Evolutionary conservation across 1,140 invertebrate species (phyloP).

Genomic region (Drosophila ambigua): DNA sequence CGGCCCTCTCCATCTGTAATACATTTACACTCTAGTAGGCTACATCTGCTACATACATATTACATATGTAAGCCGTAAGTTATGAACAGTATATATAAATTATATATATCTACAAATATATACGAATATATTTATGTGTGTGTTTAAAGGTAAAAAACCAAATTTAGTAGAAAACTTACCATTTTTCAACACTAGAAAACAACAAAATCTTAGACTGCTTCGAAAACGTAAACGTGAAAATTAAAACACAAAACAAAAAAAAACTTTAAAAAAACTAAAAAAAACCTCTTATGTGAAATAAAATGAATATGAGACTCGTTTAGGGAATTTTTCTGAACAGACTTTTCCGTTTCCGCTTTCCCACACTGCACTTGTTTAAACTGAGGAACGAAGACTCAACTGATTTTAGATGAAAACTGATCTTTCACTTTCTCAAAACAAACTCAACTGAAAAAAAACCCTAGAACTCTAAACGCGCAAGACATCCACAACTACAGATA

Average conservation of each 20-base stretch:
- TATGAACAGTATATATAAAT: slow-evolving; percentile 13
- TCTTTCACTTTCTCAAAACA: slow-evolving; percentile 1
- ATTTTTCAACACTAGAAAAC: slow-evolving; percentile 71
- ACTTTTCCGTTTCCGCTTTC: slow-evolving; percentile 49
- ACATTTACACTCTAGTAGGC: slow-evolving; percentile 50
- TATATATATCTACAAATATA: slow-evolving; percentile 7
- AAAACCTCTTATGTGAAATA: slow-evolving; percentile 51
- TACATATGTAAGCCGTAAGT: slow-evolving; percentile 40
- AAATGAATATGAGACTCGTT: slow-evolving; percentile 68
- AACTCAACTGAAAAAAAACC: slow-evolving; percentile 12
- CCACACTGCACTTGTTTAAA: slow-evolving; percentile 52
- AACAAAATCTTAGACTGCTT: slow-evolving; percentile 83
- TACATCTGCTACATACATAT: slow-evolving; percentile 39
- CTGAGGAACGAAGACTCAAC: slow-evolving; percentile 40
- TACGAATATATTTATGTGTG: slow-evolving; percentile 57
- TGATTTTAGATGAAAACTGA: slow-evolving; percentile 41
- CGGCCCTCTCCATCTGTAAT: slow-evolving; percentile 54
- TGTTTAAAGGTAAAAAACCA: slow-evolving; percentile 39
- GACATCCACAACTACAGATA: slow-evolving; percentile 29
- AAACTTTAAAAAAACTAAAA: slow-evolving; percentile 35
- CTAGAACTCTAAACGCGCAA: slow-evolving; percentile 32
- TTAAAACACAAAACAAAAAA: slow-evolving; percentile 30
- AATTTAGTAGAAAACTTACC: slow-evolving; percentile 60
- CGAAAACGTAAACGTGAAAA: slow-evolving; percentile 77
- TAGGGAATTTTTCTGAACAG: slow-evolving; percentile 72